These are phyloP conservation scores for Gerris buenoi DNA, from an alignment of 1,140 invertebrate species.

Conservation along the genomic window DNA sequence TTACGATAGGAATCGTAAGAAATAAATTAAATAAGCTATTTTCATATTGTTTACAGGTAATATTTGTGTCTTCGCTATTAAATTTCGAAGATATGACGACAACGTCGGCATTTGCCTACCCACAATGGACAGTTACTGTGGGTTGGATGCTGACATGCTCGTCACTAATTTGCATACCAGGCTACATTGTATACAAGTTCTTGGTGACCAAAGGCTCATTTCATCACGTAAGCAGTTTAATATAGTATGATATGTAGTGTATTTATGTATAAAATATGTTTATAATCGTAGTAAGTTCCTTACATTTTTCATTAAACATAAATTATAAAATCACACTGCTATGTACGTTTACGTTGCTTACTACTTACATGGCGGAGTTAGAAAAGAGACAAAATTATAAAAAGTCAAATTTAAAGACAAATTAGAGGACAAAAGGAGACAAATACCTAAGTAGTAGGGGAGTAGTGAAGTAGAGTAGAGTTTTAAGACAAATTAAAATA, in stretches of 20 bases:
- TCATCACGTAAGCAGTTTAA: conserved; percentile 30
- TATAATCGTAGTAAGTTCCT: background rate
- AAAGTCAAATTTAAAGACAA: too few relatives aligned
- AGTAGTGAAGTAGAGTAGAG: too few relatives aligned
- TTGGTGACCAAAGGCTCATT: conserved; percentile 36
- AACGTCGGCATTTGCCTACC: conserved; percentile 49
- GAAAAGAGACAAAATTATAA: background rate
- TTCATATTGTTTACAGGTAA: conserved; percentile 47
- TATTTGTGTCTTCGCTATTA: conserved; percentile 50
- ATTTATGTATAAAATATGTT: background rate
- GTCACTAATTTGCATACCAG: conserved; percentile 53
- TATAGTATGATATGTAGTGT: background rate
- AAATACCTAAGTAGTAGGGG: too few relatives aligned
- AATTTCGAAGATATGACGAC: conserved; percentile 46
- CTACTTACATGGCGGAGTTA: background rate
- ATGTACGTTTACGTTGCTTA: background rate
- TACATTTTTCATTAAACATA: background rate
- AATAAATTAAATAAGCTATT: too few relatives aligned
- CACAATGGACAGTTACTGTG: conserved; percentile 47
- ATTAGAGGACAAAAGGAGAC: too few relatives aligned
- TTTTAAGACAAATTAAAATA: too few relatives aligned
- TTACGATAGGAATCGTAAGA: too few relatives aligned
- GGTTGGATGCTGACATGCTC: conserved; percentile 57
- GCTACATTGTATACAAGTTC: conserved; percentile 44
- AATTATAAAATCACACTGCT: background rate